A percentile compares a stretch with the other conserved stretches of the same genome.
Conservation (phyloP, 2,888 invertebrate species). For the Leptura quadrifasciata region DNA sequence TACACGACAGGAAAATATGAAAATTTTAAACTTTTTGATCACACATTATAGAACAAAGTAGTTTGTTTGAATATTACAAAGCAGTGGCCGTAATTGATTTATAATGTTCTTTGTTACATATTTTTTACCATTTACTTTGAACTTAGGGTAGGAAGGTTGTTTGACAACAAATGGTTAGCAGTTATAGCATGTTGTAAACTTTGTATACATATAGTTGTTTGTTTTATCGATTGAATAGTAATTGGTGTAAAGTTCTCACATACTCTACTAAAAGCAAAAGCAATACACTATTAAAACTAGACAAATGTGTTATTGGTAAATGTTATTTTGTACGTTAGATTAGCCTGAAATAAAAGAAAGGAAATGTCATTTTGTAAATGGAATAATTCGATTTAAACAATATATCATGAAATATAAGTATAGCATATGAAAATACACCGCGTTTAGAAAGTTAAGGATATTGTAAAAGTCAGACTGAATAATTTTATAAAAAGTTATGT, state of each 20-base stretch:
- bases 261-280: neutral
- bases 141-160: constrained; percentile 9
- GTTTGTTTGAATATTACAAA: neutral
- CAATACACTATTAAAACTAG: neutral
- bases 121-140: constrained; percentile 34
- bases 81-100: constrained; percentile 17
- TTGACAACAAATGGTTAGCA: constrained; percentile 30
- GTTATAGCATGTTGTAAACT: constrained; percentile 35
- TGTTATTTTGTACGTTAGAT: neutral
- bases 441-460: too few relatives aligned
- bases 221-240: constrained; percentile 30
- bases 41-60: neutral
- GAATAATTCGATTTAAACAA: neutral
- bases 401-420: too few relatives aligned
- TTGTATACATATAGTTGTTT: constrained; percentile 20
- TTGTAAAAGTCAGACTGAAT: too few relatives aligned
- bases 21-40: neutral
- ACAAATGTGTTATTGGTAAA: neutral
- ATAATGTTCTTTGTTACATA: constrained; percentile 19
- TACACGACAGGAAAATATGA: neutral
- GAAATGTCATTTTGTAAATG: neutral
- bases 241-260: constrained; percentile 13
- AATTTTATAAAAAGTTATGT: too few relatives aligned
- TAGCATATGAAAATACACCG: too few relatives aligned
- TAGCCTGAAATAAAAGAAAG: neutral